Base-by-base conservation (phyloP, 2,888 invertebrate species). In the Dynastes grantii region DNA sequence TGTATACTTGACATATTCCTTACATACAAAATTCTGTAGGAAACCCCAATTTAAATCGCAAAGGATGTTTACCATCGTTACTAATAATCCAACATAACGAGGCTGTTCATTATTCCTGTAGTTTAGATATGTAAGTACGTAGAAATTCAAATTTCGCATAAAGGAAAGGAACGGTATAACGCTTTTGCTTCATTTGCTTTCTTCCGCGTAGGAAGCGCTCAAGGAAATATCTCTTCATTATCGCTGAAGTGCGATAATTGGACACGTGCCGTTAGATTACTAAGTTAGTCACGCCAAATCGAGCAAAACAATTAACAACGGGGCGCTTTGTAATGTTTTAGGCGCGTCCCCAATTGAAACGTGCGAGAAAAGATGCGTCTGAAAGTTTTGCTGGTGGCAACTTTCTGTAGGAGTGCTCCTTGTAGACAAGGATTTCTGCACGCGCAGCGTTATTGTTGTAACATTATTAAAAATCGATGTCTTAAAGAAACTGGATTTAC, bases 271-370 rank as follows among this genome's bases (percentile, higher is more conserved):
- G 32, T 55, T 53, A 53, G n/a, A 71, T 71, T 70, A 70, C 70
- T 29, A 70, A 53, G 53, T 53, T 71, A 71, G 71, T 55, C 71
- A 40, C 55, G 71, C 37, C 29, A 53, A 32, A 71, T 71, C 32
- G 71, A 55, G 55, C 71, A 55, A 71, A 71, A 55, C 71, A 71
- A 71, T 71, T 71, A 71, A 71, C 71, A 37, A 37, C n/a, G 55
- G 13, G 71, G 71, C 53, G 29, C 71, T 53, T 71, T 55, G 71
- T 55, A 68, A 51, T 55, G 70, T 71, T 71, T 55, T 29, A 32
- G 55, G 37, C 55, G 37, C 37, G 40, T n/a, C 32, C 6, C 53
- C 55, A 71, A 71, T 71, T 71, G 71, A 71, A 71, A 71, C 53
- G 71, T 71, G 11, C 27, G 71, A 13, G 22, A 55, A 11, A 29